Evolutionary conservation across 2,888 invertebrate genomes (phyloP).

Genomic region (Gymnosoma rotundatum): DNA sequence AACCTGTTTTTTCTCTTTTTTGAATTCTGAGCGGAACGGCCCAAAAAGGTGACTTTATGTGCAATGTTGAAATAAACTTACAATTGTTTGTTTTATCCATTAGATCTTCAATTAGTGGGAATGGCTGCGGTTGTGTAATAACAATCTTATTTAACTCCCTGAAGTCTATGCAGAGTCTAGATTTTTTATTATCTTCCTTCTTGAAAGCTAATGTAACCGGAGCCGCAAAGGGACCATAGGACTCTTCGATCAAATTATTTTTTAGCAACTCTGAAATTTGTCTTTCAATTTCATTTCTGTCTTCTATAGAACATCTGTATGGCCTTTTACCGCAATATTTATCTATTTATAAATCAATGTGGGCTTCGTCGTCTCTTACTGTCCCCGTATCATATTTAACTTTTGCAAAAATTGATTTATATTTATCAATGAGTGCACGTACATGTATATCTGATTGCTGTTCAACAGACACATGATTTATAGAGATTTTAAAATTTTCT

Average conservation of each 20-base stretch:
- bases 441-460: too few relatives aligned
- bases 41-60: constrained; percentile 67
- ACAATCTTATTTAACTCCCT: constrained; percentile 41
- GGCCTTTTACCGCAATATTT: constrained; percentile 51
- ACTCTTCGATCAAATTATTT: constrained; percentile 63
- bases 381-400: constrained; percentile 73
- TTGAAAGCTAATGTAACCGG: constrained; percentile 71
- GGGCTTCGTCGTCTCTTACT: constrained; percentile 73
- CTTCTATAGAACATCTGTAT: constrained; percentile 67
- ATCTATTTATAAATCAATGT: constrained; percentile 54
- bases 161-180: constrained; percentile 67
- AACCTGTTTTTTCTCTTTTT: constrained; percentile 54
- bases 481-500: too few relatives aligned
- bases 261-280: constrained; percentile 36
- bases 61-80: constrained; percentile 58
- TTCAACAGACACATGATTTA: too few relatives aligned
- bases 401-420: constrained; percentile 69
- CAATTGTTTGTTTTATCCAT: constrained; percentile 62
- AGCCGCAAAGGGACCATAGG: constrained; percentile 46
- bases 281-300: constrained; percentile 63
- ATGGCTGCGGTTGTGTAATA: constrained; percentile 13
- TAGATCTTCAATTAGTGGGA: constrained; percentile 54
- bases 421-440: too few relatives aligned
- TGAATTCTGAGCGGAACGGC: background rate
- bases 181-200: constrained; percentile 71